Evolutionary conservation across 2,888 invertebrate species (phyloP), one percentile per base, ranked within the genome.

Genomic region (Latheticus oryzae): DNA sequence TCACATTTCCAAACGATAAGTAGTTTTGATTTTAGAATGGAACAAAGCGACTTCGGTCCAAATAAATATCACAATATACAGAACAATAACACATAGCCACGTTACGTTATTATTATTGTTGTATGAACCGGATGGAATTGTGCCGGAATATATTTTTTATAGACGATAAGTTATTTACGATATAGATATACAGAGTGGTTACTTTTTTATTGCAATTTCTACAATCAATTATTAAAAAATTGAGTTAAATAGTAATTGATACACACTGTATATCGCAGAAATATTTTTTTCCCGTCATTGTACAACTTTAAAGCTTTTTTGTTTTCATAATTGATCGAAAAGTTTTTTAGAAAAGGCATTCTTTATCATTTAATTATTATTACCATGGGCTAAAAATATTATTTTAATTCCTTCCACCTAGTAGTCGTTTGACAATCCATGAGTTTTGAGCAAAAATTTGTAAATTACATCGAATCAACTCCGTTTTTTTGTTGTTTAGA

Each of bases 81-180:
- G 12, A 9, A 38, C 38, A 24, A 11, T 45, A 58, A 40, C 15
- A 48, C 33, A 42, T 19, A 11, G 42, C 23, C 24, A 35, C 38
- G 24, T 24, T 24, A 24, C n/a, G 9, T 17, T 11, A 42, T 24
- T 21, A 12, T 72, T 71, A 70, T 73, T 73, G 69, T 74, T 73
- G 71, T 73, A 73, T 70, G 66, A 69, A 66, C 69, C 66, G 72
- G 73, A 74, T 72, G 73, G 73, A 73, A 65, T 69, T 61, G 65
- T 70, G 68, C 66, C 60, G 61, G 50, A 45, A 59, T 19, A 47
- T 45, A 56, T 61, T 52, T 52, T n/a, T n/a, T n/a, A n/a, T n/a
- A n/a, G n/a, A n/a, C n/a, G n/a, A n/a, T n/a, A n/a, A n/a, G n/a
- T n/a, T n/a, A n/a, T n/a, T n/a, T n/a, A n/a, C n/a, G n/a, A n/a